phyloP scores from a whole-genome alignment of 2,113 vertebrate species.

The Oncorhynchus masou region DNA sequence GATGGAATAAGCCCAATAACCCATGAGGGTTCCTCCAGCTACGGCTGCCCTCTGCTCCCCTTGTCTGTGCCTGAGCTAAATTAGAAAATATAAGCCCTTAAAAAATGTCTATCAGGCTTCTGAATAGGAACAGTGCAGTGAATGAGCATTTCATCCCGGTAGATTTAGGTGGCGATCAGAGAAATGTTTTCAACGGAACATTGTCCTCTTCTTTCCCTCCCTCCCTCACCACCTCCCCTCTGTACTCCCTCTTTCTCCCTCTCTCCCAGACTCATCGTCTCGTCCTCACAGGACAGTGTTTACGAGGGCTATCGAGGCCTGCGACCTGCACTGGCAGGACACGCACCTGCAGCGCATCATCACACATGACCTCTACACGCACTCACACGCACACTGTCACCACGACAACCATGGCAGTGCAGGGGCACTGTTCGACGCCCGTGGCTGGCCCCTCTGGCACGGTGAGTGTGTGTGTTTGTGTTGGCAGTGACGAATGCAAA shows the following conservation, averaged over 20 bases:
- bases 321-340: slow-evolving; percentile 97
- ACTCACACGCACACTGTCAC: slow-evolving; percentile 83
- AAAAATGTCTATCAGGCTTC: not conserved
- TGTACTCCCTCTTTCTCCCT: not conserved
- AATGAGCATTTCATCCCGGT: not conserved
- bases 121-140: not conserved
- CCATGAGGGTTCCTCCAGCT: slow-evolving; percentile 1
- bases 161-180: no score
- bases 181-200: not conserved
- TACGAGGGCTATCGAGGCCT: slow-evolving; percentile 94
- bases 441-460: slow-evolving; percentile 95
- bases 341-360: slow-evolving; percentile 96
- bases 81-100: slow-evolving; percentile 1
- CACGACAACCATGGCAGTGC: slow-evolving; percentile 88
- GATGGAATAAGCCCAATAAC: slow-evolving; percentile 41
- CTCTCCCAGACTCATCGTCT: slow-evolving; percentile 41
- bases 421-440: slow-evolving; percentile 86
- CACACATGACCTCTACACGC: slow-evolving; percentile 88
- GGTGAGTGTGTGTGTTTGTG: slow-evolving; percentile 74
- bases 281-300: slow-evolving; percentile 94
- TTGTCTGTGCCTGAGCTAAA: slow-evolving; percentile 9
- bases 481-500: not conserved
- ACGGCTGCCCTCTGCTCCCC: not conserved
- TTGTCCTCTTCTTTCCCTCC: not conserved
- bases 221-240: not conserved